Base-by-base conservation (phyloP, 2,888 invertebrate species). In the Cheilosia urbana region DNA sequence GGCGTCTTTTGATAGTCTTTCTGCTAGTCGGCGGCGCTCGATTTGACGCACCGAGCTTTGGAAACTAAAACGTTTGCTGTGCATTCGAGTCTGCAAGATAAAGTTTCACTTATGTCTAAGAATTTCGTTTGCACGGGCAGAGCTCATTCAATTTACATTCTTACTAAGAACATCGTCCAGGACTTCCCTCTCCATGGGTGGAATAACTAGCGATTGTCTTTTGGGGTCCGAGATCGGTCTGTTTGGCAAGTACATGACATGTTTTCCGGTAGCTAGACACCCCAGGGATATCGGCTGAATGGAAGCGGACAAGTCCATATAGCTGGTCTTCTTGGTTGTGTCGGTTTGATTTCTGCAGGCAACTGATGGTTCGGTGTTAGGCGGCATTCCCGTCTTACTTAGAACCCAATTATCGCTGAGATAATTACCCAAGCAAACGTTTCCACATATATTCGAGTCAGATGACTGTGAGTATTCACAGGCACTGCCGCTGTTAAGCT, bases 31-130 rank as follows among this genome's bases (percentile, higher is more conserved):
- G 58, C 95, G 94, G 81, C 96, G 93, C 92, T 97, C 97, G 66
- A 96, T 94, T 91, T 96, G 96, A n/a, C 97, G 91, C 11, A 97
- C 95, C 0, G 97, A 97, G 58, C 96, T 96, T 91, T 97, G 97
- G 92, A 97, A 97, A 0, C 96, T 96, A 92, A 97, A 97, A 87
- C 96, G 93, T 90, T 95, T 96, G 63, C 60, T 76, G 11, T 57
- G 47, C 24, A 19, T 6, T 4, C 60, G 78, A 40, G 21, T 55
- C 79, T 83, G 42, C 2, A 62, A 62, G 17, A 0, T 15, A 2
- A 42, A 21, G 40, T 37, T 9, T 40, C n/a, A 42, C 19, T 4
- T n/a, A 24, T 24, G 15, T 45, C 2, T 42, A 15, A 9, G 9
- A 17, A 42, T 30, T 27, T 60, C 1, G n/a, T 47, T 45, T 9